Conservation (phyloP, 2,888 invertebrate species). For the Cephus runcator region DNA sequence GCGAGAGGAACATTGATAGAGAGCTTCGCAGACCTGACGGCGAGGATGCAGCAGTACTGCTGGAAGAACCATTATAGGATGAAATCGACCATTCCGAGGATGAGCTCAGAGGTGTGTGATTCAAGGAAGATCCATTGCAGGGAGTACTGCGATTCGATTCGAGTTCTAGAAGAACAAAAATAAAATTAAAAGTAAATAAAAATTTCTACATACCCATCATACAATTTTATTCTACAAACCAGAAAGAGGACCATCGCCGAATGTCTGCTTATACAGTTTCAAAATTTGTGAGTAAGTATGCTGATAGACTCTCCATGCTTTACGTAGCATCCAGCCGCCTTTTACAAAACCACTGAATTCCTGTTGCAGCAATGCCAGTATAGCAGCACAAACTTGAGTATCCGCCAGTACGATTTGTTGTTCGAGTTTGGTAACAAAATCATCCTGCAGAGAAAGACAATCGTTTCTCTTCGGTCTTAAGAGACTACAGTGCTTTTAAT, state of each 20-base stretch:
- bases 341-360: slow-evolving; percentile 73
- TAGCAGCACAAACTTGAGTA: slow-evolving; percentile 73
- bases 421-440: slow-evolving; percentile 66
- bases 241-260: slow-evolving; percentile 62
- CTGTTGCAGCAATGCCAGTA: slow-evolving; percentile 74
- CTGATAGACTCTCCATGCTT: slow-evolving; percentile 78
- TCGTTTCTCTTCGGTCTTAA: not conserved
- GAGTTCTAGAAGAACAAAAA: not conserved
- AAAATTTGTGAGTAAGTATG: slow-evolving; percentile 71
- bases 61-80: slow-evolving; percentile 44
- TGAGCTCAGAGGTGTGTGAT: slow-evolving; percentile 42
- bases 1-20: slow-evolving; percentile 60
- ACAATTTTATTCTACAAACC: slow-evolving; percentile 27
- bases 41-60: slow-evolving; percentile 38
- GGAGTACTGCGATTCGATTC: slow-evolving; percentile 36
- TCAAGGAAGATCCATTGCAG: slow-evolving; percentile 33
- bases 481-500: not conserved
- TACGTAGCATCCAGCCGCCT: slow-evolving; percentile 75
- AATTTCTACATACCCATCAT: not conserved
- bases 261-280: slow-evolving; percentile 67
- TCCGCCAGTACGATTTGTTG: slow-evolving; percentile 76
- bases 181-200: not conserved
- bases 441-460: slow-evolving; percentile 36
- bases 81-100: slow-evolving; percentile 56
- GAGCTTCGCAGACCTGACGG: slow-evolving; percentile 59